These are phyloP conservation scores for Lumbricus terrestris DNA, from an alignment of 2,888 invertebrate genomes.

Conservation along the genomic window DNA sequence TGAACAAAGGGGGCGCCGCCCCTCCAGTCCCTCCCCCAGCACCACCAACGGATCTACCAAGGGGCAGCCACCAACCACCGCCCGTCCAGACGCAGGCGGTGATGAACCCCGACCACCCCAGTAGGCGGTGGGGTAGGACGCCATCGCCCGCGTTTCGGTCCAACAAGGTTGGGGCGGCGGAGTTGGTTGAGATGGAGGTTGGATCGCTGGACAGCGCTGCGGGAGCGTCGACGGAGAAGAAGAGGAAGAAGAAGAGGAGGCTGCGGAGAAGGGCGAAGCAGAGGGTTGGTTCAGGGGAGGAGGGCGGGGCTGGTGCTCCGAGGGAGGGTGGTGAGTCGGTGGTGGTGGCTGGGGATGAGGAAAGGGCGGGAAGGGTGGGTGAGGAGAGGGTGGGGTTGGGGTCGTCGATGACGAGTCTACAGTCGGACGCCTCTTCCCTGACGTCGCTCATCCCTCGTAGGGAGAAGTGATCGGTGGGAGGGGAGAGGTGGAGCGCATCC, in stretches of 20 bases:
- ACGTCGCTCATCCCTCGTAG: neutral
- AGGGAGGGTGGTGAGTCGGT: neutral
- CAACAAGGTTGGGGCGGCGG: neutral
- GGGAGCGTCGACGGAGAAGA: neutral
- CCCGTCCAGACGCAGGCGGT: neutral
- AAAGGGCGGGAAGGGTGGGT: neutral
- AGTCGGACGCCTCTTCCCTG: neutral
- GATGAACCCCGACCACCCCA: neutral
- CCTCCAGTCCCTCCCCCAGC: neutral
- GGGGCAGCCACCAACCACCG: neutral
- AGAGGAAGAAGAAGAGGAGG: neutral
- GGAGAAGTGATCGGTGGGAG: neutral
- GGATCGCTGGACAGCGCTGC: neutral
- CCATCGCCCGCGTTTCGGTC: neutral
- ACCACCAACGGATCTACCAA: no score
- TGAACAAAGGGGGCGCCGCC: slow-evolving; percentile 37
- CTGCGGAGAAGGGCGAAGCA: neutral
- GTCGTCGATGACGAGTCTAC: neutral
- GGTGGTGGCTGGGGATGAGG: neutral
- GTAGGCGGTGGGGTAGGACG: neutral
- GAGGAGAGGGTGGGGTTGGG: neutral
- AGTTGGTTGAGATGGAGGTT: neutral
- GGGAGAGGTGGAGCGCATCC: no score
- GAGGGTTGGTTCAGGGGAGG: neutral
- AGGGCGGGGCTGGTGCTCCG: neutral